Evolutionary conservation across 2,888 invertebrate species (phyloP), one percentile per base, ranked within the genome.

Genomic region (Aleiodes alternator): DNA sequence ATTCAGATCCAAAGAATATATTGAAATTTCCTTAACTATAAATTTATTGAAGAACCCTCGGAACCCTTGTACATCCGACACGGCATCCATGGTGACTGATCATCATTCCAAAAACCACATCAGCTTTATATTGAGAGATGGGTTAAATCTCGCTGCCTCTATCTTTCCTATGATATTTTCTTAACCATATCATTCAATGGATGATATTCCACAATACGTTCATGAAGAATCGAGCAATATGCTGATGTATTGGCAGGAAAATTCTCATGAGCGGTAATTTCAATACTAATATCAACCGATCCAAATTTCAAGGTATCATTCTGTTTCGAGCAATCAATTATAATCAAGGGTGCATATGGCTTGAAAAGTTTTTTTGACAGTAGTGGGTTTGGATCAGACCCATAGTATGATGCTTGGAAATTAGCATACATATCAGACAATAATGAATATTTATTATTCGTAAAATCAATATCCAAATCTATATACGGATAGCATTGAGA

Each of bases 321-420:
- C 14, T 59, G 59, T 34, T 59, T 59, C 5, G 59, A 59, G 34
- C 31, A 59, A 34, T 59, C 34, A 56, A 56, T 56, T 16, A 56
- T 14, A 56, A 56, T 56, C 23, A 56, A 23, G 4, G 56, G 56
- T 16, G 56, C 56, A 23, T 16, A 16, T n/a, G 14, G 2, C 9
- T 6, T 16, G n/a, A 56, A 16, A 6, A 9, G 56, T 23, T 16
- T 16, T n/a, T 9, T n/a, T n/a, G n/a, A 9, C 16, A 56, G 16
- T 4, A 56, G 4, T 9, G 56, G 14, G 3, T 56, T 16, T 23
- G 9, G 9, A 9, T 56, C 23, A 9, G n/a, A 16, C 1, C 23
- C 66, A n/a, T 69, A 69, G n/a, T 69, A 69, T 12, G 69, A 34
- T 12, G 16, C 9, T 69, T 69, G 29, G 31, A 69, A 69, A 34